Evolutionary conservation across 2,113 vertebrate species (phyloP).

Genomic region (Chiloscyllium plagiosum): DNA sequence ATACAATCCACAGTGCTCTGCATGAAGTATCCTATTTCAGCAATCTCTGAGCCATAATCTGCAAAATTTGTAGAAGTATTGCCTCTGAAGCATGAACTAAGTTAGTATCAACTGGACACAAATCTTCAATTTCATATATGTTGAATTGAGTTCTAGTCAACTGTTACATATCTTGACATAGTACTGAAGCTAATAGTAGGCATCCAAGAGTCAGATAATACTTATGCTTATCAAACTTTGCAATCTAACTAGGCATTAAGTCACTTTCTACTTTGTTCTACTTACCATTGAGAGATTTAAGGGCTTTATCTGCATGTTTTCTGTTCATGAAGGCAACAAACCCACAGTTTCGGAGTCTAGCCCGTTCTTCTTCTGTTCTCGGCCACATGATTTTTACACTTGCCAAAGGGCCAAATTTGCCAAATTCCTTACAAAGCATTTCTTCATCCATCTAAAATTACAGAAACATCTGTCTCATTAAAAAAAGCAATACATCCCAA

Average conservation of each 20-base stretch:
- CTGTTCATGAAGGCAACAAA: conserved; percentile 73
- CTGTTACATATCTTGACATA: neutral
- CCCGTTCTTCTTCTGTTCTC: conserved; percentile 64
- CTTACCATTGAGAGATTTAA: conserved; percentile 63
- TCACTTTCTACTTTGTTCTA: neutral
- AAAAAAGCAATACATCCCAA: neutral
- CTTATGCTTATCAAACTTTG: neutral
- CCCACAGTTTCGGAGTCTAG: conserved; percentile 62
- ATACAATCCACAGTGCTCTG: neutral
- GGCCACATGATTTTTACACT: conserved; percentile 78
- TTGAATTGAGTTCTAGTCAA: neutral
- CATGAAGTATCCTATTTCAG: neutral
- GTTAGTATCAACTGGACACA: neutral
- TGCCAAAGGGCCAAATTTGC: conserved; percentile 67
- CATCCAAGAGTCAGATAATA: neutral
- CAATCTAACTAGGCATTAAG: neutral
- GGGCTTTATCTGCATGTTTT: conserved; percentile 65
- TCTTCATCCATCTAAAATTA: conserved; percentile 66
- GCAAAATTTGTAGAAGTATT: neutral
- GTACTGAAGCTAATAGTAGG: neutral
- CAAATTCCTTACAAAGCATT: conserved; percentile 71
- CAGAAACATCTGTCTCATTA: neutral
- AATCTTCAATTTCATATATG: neutral
- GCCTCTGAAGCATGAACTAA: neutral
- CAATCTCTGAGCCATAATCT: neutral